Base-by-base conservation (phyloP, 2,113 vertebrate genomes). In the Probosciger aterrimus region DNA sequence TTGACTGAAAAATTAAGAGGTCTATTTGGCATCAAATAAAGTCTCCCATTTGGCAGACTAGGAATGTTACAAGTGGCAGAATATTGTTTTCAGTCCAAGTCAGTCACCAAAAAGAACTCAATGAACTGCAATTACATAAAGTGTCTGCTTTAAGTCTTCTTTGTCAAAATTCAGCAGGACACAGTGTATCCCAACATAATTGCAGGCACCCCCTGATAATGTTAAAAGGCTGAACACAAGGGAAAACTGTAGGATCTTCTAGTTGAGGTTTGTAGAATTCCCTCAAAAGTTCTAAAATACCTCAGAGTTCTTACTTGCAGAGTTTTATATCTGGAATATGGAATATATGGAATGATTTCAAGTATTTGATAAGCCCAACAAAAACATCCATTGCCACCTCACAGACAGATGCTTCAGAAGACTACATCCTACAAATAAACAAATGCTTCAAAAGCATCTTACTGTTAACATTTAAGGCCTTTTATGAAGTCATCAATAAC, bases 11-110 rank as follows among this genome's bases (percentile, higher is more conserved):
- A 96, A 85, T 52, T 28, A 79, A 93, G 69, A 86, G 33, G 15
- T 73, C 60, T 95, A 23, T 93, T 89, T 95, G 70, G 49, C 81
- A 92, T 91, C 67, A 80, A 90, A 74, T 60, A 71, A 68, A 91
- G 31, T 77, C 82, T 92, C 63, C 44, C 76, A 68, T 85, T 94
- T 95, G 86, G 77, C 79, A 78, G 64, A 82, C 43, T 23, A 81
- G 64, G 69, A 82, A 67, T 18, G 47, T 84, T 90, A 64, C 74
- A 92, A 84, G 79, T 87, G 55, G 43, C 69, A 91, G 73, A 89
- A 85, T 50, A 93, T 18, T 83, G 70, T 86, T 93, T 82, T 92
- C 73, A 70, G 55, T 86, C 89, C 74, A 93, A 92, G 55, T 52
- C 47, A 73, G 75, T 67, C 88, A 96, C 44, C 44, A 79, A 57